These are phyloP conservation scores for Pterostichus madidus DNA, from an alignment of 2,888 invertebrate species.

Conservation along the genomic window DNA sequence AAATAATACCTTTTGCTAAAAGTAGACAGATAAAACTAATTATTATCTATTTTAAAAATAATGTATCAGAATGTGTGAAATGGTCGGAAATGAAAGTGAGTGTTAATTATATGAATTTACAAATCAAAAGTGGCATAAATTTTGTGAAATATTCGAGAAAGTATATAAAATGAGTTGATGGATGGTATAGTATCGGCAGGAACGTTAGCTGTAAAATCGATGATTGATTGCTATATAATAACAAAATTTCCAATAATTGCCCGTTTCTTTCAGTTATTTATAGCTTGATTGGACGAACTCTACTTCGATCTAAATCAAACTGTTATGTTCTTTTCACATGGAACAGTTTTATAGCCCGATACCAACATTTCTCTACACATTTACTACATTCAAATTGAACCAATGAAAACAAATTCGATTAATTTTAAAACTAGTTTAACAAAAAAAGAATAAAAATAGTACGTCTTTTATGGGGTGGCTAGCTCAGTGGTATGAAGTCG, in stretches of 20 bases:
- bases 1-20: no score
- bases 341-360: background rate
- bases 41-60: background rate
- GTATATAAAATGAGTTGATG: constrained; percentile 21
- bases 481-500: no score
- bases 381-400: background rate
- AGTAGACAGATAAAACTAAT: no score
- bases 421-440: no score
- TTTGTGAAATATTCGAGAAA: constrained; percentile 18
- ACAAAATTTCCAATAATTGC: constrained; percentile 48
- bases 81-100: background rate
- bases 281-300: constrained; percentile 27
- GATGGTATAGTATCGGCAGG: constrained; percentile 10
- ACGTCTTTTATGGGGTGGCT: no score
- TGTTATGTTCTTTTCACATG: constrained; percentile 35
- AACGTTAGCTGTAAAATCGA: constrained; percentile 27
- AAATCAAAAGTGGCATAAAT: constrained; percentile 7
- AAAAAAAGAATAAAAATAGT: no score
- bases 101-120: background rate
- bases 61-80: background rate
- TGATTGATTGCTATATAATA: constrained; percentile 45
- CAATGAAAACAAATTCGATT: no score
- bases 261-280: constrained; percentile 33
- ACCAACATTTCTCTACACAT: background rate
- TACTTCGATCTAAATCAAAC: constrained; percentile 19